Evolutionary conservation across 2,888 invertebrate genomes (phyloP).

Genomic region (Steinernema scapterisci): DNA sequence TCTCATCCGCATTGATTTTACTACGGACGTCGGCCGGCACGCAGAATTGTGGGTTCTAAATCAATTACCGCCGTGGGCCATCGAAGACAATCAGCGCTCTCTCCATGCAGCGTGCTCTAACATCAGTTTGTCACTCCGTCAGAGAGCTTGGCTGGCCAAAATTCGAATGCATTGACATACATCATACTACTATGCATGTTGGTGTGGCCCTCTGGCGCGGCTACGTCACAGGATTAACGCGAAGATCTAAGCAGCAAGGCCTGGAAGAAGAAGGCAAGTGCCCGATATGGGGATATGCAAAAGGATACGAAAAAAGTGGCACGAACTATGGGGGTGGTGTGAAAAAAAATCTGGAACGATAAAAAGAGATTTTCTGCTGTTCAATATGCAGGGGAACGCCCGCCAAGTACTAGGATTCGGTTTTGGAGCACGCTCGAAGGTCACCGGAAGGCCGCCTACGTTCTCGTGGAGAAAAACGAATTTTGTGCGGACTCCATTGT

Average conservation of each 20-base stretch:
- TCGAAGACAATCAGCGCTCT: conserved; percentile 32
- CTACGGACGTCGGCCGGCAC: conserved; percentile 6
- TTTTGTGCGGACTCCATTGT: not conserved
- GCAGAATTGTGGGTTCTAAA: conserved; percentile 24
- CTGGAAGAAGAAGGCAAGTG: not conserved
- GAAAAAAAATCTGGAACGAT: not conserved
- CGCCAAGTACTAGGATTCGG: too few relatives aligned
- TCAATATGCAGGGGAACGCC: too few relatives aligned
- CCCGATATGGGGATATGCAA: conserved; percentile 6
- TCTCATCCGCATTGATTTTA: conserved; percentile 29
- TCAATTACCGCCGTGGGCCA: conserved; percentile 32
- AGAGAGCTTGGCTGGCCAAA: not conserved
- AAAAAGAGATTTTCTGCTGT: not conserved
- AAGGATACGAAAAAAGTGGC: not conserved
- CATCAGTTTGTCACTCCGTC: conserved; percentile 20
- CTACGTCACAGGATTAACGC: conserved; percentile 29
- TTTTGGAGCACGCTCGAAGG: too few relatives aligned
- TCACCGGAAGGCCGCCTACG: too few relatives aligned
- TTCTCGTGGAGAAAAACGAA: not conserved
- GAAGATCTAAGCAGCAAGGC: conserved; percentile 26
- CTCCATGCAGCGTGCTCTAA: conserved; percentile 32
- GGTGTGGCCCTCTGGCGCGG: conserved; percentile 23
- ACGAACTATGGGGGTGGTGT: not conserved
- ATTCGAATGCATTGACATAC: conserved; percentile 31
- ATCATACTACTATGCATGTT: conserved; percentile 31